These are phyloP conservation scores for Osmerus eperlanus DNA, from an alignment of 2,113 vertebrate genomes.

Conservation along the genomic window DNA sequence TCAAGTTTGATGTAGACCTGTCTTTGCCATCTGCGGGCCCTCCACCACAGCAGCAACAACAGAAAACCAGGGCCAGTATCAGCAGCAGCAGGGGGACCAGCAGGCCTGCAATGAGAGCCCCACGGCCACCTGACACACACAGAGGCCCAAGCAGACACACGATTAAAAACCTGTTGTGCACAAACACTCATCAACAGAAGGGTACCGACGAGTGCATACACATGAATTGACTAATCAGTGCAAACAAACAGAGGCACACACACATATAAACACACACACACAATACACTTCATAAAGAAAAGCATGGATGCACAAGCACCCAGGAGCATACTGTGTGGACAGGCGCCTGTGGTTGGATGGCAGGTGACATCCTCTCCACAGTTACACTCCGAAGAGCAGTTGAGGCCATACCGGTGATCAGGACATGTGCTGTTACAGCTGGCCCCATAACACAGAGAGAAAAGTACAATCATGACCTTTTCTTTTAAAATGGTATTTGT, in stretches of 20 bases:
- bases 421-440: conserved; percentile 91
- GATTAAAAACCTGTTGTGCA: neutral
- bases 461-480: neutral
- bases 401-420: conserved; percentile 75
- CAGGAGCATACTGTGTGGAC: conserved; percentile 76
- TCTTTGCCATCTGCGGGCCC: conserved; percentile 71
- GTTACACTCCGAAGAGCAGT: conserved; percentile 82
- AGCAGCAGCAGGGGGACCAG: conserved; percentile 76
- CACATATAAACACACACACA: conserved; percentile 9
- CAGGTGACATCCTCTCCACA: conserved; percentile 75
- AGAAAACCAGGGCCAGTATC: conserved; percentile 74
- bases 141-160: conserved; percentile 18
- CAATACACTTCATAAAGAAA: neutral
- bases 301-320: neutral
- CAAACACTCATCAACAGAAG: neutral
- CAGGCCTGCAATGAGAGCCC: conserved; percentile 70
- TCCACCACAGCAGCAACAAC: conserved; percentile 77
- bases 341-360: conserved; percentile 73
- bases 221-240: neutral
- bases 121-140: conserved; percentile 58
- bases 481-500: too few relatives aligned
- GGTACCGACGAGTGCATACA: neutral
- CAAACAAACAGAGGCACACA: neutral
- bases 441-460: conserved; percentile 22
- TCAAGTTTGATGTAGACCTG: conserved; percentile 66